Evolutionary conservation across 2,888 invertebrate genomes (phyloP), one percentile per base, ranked within the genome.

Genomic region (Heterodera filipjevi): DNA sequence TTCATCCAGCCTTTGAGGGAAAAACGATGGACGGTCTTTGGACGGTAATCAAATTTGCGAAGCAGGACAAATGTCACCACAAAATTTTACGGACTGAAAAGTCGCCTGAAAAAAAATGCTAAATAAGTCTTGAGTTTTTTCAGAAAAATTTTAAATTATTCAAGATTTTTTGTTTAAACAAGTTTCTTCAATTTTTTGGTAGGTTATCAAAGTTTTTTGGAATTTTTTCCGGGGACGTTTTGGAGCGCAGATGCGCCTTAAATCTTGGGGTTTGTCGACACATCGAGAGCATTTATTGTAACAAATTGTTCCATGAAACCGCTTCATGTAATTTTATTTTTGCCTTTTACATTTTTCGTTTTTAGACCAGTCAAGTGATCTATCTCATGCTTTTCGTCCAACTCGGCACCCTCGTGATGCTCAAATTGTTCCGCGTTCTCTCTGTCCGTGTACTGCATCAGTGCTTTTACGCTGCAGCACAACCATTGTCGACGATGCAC

Each of bases 321-420:
- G n/a, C n/a, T n/a, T n/a, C n/a, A 49, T 12, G 19, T 14, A 49
- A 19, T 49, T 8, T 49, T 49, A 16, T 14, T 66, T 16, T n/a
- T 27, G 35, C 46, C 32, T 27, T 73, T 73, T 12, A 16, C 39
- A n/a, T n/a, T n/a, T 70, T 30, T 12, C 30, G 30, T 71, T 71
- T 72, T 72, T 22, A 75, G 75, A 75, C 75, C 30, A 75, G 68
- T n/a, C 66, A 75, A 33, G 75, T 75, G 30, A 6, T 75, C 59
- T 32, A 53, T 22, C 66, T 64, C 14, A 49, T 75, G 30, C 30
- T 75, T 64, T 8, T 64, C 19, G 75, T 75, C 27, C 75, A 75
- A 44, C 30, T 75, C 75, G 10, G 66, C 75, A 75, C 75, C 3
- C 30, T 75, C 30, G 59, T 75, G 12, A 22, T n/a, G 30, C 22